Base-by-base conservation (phyloP, 2,797 vertebrate genomes). In the Staurois parvus region DNA sequence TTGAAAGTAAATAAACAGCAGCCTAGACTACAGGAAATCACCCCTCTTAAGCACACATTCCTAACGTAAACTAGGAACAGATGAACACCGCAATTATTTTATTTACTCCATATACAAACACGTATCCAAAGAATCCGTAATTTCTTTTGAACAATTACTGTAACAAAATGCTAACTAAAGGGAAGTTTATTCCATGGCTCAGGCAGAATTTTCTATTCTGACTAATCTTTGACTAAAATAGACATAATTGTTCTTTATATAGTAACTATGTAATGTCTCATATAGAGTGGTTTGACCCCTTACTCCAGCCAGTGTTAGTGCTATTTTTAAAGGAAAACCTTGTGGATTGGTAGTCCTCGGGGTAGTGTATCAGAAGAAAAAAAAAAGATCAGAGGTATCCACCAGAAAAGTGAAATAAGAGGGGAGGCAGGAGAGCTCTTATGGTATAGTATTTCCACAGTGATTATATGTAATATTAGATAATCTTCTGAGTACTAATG, bases 21-120 rank as follows among this genome's bases (percentile, higher is more conserved):
- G 68, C 24, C 76, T 79, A 69, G 84, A 85, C 78, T 59, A 11
- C 78, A 85, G 84, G 78, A 85, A 85, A 85, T 85, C 11, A 29
- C 40, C 48, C 78, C 64, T 62, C 32, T 7, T 15, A 68, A 26
- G 77, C 26, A 32, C 24, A 68, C 80, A 77, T 80, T 80, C 84
- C 77, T 56, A 24, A 68, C 2, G 2, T 62, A 66, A 80, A 85
- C 37, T 48, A 30, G 70, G 40, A 79, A 72, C 84, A 85, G 69
- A 73, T 85, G 75, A 29, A 84, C 21, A 48, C 32, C 26, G 3
- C 37, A 28, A 12, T 10, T 21, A 21, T 15, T 72, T 56, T 72
- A 34, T 80, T 70, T 80, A 80, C 32, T 72, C 15, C 4, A 11
- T 8, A 59, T 26, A 24, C 30, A 17, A 59, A 17, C n/a, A 5